These are phyloP conservation scores for Ips nitidus DNA, from an alignment of 1,140 invertebrate species.

Conservation along the genomic window DNA sequence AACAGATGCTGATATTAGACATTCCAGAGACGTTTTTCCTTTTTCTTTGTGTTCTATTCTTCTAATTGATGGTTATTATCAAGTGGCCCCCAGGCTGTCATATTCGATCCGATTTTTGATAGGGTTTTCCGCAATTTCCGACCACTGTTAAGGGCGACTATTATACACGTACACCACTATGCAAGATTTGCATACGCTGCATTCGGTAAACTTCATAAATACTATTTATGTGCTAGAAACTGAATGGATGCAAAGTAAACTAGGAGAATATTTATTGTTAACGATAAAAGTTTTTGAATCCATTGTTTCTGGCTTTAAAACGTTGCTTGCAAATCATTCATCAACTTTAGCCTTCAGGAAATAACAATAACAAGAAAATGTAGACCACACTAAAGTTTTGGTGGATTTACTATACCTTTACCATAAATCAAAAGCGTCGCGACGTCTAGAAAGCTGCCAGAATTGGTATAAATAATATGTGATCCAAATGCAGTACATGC, in stretches of 20 bases:
- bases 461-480: too few relatives aligned
- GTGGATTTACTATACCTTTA: too few relatives aligned
- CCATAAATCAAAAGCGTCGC: too few relatives aligned
- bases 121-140: neutral
- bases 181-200: conserved; percentile 2
- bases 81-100: neutral
- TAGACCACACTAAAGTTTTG: too few relatives aligned
- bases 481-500: too few relatives aligned
- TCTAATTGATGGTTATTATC: too few relatives aligned
- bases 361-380: too few relatives aligned
- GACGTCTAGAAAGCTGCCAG: too few relatives aligned
- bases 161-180: neutral
- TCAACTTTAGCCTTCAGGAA: too few relatives aligned
- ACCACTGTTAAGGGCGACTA: neutral
- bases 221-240: conserved; percentile 1
- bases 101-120: neutral
- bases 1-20: too few relatives aligned
- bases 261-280: neutral
- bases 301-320: neutral
- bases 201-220: neutral
- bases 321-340: too few relatives aligned
- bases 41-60: conserved; percentile 1
- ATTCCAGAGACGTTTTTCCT: too few relatives aligned
- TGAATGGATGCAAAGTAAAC: neutral
- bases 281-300: neutral